These are phyloP conservation scores for Bostrychus sinensis DNA, from an alignment of 2,113 vertebrate species.

Conservation along the genomic window DNA sequence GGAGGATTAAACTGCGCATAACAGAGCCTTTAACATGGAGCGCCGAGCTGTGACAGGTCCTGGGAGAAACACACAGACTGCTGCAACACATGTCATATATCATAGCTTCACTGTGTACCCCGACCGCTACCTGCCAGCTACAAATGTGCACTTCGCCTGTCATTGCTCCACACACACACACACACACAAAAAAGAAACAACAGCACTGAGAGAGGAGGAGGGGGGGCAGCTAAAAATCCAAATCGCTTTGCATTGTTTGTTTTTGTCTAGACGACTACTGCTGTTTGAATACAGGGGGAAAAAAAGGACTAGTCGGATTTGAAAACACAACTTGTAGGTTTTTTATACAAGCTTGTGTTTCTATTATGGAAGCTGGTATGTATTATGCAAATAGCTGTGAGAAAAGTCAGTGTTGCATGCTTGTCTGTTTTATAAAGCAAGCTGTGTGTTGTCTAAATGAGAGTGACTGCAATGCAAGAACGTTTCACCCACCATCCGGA, in stretches of 20 bases:
- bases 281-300: constrained; percentile 52
- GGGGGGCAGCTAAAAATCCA: constrained; percentile 59
- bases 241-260: constrained; percentile 72
- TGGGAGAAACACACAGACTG: constrained; percentile 79
- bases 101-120: constrained; percentile 79
- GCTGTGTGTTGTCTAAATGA: constrained; percentile 14
- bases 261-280: constrained; percentile 48
- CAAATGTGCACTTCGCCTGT: constrained; percentile 77
- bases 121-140: constrained; percentile 79
- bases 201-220: too few relatives aligned
- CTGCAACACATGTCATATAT: constrained; percentile 83
- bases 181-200: constrained; percentile 23
- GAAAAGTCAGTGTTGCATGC: constrained; percentile 15
- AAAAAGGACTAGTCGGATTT: constrained; percentile 40
- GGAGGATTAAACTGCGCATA: constrained; percentile 72
- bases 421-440: constrained; percentile 18
- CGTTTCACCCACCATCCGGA: too few relatives aligned
- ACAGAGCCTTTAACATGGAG: constrained; percentile 73
- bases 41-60: constrained; percentile 75
- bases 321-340: constrained; percentile 49
- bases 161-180: constrained; percentile 62
- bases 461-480: constrained; percentile 3
- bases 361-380: constrained; percentile 17
- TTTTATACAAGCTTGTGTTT: constrained; percentile 33
- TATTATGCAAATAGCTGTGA: constrained; percentile 33